phyloP scores from a whole-genome alignment of 2,888 invertebrate species.

The Pyrocoelia pectoralis region DNA sequence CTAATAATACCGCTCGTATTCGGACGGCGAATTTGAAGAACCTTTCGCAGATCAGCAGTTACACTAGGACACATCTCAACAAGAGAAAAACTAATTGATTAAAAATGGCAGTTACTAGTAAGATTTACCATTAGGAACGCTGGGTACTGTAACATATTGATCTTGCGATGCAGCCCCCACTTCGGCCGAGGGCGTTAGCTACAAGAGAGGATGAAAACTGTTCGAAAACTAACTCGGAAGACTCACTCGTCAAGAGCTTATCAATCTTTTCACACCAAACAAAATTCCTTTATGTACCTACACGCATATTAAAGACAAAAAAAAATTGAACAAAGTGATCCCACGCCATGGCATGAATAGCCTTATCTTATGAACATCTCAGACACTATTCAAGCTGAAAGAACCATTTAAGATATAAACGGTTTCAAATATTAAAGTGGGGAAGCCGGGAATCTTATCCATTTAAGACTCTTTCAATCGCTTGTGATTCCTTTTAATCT shows the following conservation, averaged over 20 bases:
- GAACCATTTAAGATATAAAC: conserved; percentile 24
- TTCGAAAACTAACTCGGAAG: conserved; percentile 20
- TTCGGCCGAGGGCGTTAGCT: conserved; percentile 35
- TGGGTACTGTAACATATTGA: conserved; percentile 36
- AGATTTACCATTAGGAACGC: conserved; percentile 27
- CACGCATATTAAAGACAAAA: neutral
- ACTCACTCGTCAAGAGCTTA: conserved; percentile 5
- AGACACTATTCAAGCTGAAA: conserved; percentile 26
- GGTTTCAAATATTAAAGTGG: conserved; percentile 18
- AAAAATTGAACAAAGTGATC: conserved; percentile 18
- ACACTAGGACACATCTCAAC: no score
- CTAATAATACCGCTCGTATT: no score
- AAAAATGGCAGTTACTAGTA: no score
- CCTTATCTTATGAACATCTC: conserved; percentile 29
- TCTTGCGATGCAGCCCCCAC: conserved; percentile 28
- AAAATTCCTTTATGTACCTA: neutral
- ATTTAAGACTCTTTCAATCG: neutral
- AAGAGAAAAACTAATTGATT: no score
- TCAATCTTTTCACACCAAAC: conserved; percentile 3
- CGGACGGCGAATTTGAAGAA: no score
- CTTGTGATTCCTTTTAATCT: no score
- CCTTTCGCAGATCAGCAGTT: no score
- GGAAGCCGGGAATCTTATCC: neutral
- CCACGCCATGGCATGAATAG: conserved; percentile 28
- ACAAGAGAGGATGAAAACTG: conserved; percentile 27